Conservation (phyloP, 2,113 vertebrate genomes). For the Chamaetylas fuelleborni region DNA sequence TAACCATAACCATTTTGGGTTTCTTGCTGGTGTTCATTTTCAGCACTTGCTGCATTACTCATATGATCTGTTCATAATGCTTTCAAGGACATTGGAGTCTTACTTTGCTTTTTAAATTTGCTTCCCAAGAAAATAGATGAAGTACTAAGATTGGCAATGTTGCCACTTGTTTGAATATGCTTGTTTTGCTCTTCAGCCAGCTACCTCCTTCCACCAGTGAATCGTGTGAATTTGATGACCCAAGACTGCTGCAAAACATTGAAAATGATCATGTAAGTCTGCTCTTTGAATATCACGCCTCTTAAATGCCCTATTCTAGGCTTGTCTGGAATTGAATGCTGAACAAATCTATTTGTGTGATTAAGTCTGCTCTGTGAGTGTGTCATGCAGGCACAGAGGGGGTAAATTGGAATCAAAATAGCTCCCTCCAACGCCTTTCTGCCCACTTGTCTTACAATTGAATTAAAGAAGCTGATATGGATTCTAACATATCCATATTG, state of each 20-base stretch:
- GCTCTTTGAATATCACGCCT: background rate
- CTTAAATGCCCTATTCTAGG: background rate
- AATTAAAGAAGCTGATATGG: background rate
- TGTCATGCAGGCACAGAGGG: background rate
- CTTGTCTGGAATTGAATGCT: background rate
- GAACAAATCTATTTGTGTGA: background rate
- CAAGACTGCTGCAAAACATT: conserved; percentile 91
- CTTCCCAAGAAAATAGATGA: background rate
- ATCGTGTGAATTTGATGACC: conserved; percentile 93
- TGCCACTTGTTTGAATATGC: background rate
- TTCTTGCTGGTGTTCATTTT: background rate
- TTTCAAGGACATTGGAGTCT: background rate
- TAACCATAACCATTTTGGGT: background rate
- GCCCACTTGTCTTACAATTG: background rate
- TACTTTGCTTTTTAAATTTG: background rate
- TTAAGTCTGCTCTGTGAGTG: background rate
- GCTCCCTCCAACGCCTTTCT: background rate
- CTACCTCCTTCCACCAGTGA: conserved; percentile 83
- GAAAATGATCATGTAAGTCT: conserved; percentile 88
- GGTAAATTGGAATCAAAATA: background rate
- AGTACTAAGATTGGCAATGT: background rate
- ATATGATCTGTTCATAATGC: background rate
- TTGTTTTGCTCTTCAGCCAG: conserved; percentile 75
- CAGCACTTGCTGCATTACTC: background rate
- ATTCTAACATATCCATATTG: background rate